These are phyloP conservation scores for Leptopterna dolabrata DNA, from an alignment of 2,888 invertebrate species.

Conservation along the genomic window DNA sequence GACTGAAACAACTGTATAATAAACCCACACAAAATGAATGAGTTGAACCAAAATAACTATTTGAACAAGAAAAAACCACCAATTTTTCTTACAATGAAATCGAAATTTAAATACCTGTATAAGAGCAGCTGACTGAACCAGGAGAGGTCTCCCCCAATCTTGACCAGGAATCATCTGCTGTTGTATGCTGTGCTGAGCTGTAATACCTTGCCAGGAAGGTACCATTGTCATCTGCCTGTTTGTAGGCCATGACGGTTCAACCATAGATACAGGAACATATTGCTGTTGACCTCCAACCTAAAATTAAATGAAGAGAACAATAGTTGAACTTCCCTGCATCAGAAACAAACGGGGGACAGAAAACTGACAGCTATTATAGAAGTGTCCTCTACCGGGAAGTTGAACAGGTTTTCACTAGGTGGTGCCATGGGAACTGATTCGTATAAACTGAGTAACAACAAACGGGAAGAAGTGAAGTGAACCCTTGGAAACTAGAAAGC, in stretches of 20 bases:
- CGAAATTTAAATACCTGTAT: conserved; percentile 70
- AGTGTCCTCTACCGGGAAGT: no score
- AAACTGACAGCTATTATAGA: background rate
- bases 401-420: no score
- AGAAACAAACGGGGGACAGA: no score
- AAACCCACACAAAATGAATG: no score
- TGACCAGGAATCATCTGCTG: conserved; percentile 74
- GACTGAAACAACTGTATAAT: no score
- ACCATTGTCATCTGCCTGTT: conserved; percentile 82
- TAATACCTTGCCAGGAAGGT: conserved; percentile 86
- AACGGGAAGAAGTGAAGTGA: no score
- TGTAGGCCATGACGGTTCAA: conserved; percentile 83
- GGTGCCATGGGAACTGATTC: no score
- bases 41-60: no score
- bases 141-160: conserved; percentile 76
- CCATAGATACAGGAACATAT: conserved; percentile 93
- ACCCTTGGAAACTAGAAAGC: no score
- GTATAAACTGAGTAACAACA: no score
- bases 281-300: conserved; percentile 77
- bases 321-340: no score
- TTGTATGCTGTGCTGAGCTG: conserved; percentile 73
- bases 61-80: no score
- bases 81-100: background rate
- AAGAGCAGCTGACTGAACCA: conserved; percentile 81
- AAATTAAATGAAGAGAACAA: background rate